Evolutionary conservation across 2,797 vertebrate species (phyloP).

Genomic region (Delichon dasypus): DNA sequence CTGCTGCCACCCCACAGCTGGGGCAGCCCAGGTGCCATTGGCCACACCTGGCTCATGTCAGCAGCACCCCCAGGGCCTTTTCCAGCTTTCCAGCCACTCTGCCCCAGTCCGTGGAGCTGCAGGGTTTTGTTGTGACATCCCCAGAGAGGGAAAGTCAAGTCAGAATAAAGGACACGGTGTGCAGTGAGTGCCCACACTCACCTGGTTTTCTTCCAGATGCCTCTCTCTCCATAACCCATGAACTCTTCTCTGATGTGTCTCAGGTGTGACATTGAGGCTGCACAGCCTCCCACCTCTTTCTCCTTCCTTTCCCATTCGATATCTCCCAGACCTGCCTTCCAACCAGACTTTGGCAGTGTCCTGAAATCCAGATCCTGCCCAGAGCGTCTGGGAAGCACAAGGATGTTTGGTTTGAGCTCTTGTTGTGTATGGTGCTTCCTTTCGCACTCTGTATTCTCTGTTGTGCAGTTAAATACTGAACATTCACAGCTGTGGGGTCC

Average conservation of each 20-base stretch:
- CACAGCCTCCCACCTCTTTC: not conserved
- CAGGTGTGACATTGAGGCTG: not conserved
- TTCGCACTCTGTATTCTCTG: not conserved
- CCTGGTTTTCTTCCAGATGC: not conserved
- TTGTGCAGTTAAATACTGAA: not conserved
- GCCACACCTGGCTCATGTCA: not conserved
- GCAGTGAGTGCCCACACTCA: not conserved
- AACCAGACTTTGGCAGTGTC: not conserved
- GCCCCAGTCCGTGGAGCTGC: not conserved
- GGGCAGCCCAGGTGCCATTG: fast-evolving
- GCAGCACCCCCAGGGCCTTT: not conserved
- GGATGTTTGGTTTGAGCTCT: not conserved
- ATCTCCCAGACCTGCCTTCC: not conserved
- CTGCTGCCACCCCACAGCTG: not conserved
- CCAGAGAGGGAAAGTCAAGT: not conserved
- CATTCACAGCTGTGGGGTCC: not conserved
- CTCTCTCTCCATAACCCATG: not conserved
- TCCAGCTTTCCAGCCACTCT: not conserved
- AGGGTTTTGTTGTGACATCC: not conserved
- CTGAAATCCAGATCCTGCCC: not conserved
- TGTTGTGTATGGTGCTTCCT: not conserved
- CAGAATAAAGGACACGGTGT: not conserved
- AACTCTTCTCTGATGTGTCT: not conserved
- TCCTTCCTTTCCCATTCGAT: not conserved
- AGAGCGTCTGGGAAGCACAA: not conserved